These are phyloP conservation scores for Neolamprologus sp. DNA, from an alignment of 2,113 vertebrate species.

Conservation along the genomic window DNA sequence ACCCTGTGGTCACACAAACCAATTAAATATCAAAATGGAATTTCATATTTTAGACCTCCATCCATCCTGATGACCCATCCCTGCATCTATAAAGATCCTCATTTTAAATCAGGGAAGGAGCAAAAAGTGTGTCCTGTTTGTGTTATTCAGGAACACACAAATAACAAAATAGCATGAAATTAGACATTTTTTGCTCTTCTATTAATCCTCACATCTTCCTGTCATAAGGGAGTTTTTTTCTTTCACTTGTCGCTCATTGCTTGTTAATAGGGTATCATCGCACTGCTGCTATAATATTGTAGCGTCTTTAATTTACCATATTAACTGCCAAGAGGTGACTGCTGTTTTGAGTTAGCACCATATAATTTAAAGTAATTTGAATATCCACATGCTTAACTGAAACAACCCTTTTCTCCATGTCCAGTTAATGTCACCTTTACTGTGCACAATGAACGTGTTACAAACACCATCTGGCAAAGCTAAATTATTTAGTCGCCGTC, in stretches of 20 bases:
- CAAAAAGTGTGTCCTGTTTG: not conserved
- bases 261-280: not conserved
- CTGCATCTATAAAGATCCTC: not conserved
- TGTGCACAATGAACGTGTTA: not conserved
- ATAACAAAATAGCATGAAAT: not conserved
- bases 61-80: not conserved
- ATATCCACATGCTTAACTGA: not conserved
- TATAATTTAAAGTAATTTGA: not conserved
- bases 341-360: not conserved
- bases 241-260: accelerated
- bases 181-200: accelerated
- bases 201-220: not conserved
- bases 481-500: not conserved
- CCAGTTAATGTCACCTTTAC: not conserved
- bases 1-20: not conserved
- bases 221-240: not conserved
- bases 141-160: not conserved
- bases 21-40: not conserved
- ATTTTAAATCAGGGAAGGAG: not conserved
- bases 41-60: not conserved
- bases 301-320: accelerated
- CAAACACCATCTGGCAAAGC: not conserved
- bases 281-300: not conserved
- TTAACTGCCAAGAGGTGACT: accelerated
- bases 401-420: not conserved